Evolutionary conservation across 2,797 vertebrate genomes (phyloP).

Genomic region (Peromyscus attwateri): DNA sequence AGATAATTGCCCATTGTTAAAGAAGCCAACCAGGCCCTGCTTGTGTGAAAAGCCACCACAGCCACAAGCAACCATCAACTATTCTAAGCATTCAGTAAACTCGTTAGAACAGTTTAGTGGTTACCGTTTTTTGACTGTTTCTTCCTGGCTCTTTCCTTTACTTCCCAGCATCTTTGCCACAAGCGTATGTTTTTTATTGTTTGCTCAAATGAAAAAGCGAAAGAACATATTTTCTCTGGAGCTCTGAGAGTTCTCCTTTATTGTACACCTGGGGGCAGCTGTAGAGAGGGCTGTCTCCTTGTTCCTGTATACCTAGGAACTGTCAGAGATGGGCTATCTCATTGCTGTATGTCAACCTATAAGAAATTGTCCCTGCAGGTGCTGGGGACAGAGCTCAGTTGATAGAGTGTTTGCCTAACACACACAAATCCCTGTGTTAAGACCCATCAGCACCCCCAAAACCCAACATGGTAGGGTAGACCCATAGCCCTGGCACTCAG

Average conservation of each 20-base stretch:
- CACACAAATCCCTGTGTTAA: background rate
- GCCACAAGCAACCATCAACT: background rate
- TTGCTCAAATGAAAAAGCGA: constrained; percentile 41
- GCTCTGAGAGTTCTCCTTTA: background rate
- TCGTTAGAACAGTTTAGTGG: background rate
- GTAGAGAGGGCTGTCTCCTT: background rate
- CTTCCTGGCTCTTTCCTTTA: background rate
- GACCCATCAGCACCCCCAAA: background rate
- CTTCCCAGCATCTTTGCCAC: background rate
- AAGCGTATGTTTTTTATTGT: background rate
- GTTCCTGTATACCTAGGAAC: background rate
- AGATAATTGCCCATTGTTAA: background rate
- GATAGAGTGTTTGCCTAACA: background rate
- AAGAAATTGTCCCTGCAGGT: background rate
- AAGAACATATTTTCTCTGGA: background rate
- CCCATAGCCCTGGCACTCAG: background rate
- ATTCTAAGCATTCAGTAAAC: constrained; percentile 3
- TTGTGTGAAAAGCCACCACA: background rate
- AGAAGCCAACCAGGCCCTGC: background rate
- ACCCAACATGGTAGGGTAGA: background rate
- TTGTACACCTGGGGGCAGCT: background rate
- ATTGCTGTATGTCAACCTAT: background rate
- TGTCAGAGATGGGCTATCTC: background rate
- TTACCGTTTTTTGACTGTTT: background rate
- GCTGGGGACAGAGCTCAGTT: background rate